A percentile compares a stretch with the other conserved stretches of the same genome.
Conservation (phyloP, 2,113 vertebrate genomes). For the Chloebia gouldiae region DNA sequence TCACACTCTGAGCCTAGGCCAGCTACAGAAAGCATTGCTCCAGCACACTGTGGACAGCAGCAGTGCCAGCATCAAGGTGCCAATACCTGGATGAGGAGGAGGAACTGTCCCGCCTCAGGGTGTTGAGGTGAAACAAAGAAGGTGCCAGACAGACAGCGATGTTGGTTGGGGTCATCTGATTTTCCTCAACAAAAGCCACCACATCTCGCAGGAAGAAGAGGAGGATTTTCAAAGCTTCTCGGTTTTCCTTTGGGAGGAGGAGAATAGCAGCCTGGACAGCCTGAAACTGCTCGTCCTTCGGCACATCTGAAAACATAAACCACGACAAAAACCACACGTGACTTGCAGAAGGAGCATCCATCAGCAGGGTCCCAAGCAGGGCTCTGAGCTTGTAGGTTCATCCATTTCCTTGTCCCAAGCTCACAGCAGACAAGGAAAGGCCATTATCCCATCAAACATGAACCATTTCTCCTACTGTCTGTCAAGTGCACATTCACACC, state of each 20-base stretch:
- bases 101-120: constrained; percentile 73
- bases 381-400: neutral
- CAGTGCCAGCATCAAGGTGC: neutral
- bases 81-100: constrained; percentile 70
- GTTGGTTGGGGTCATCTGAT: constrained; percentile 91
- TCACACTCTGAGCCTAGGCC: neutral
- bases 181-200: constrained; percentile 80
- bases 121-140: constrained; percentile 88
- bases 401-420: neutral
- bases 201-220: constrained; percentile 85
- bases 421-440: neutral
- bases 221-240: constrained; percentile 82
- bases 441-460: neutral
- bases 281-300: constrained; percentile 82
- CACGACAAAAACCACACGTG: fast-evolving
- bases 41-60: neutral
- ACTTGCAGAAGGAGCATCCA: neutral
- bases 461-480: neutral
- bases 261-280: constrained; percentile 85
- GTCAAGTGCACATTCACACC: neutral
- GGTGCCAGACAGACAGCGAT: constrained; percentile 88
- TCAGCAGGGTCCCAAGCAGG: neutral
- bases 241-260: constrained; percentile 85
- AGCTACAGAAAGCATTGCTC: neutral
- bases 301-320: constrained; percentile 73